Evolutionary conservation across 35 echinoderm and acorn worm genomes (phyloP), one percentile per base, ranked within the genome.

Genomic region (Amphiura filiformis): DNA sequence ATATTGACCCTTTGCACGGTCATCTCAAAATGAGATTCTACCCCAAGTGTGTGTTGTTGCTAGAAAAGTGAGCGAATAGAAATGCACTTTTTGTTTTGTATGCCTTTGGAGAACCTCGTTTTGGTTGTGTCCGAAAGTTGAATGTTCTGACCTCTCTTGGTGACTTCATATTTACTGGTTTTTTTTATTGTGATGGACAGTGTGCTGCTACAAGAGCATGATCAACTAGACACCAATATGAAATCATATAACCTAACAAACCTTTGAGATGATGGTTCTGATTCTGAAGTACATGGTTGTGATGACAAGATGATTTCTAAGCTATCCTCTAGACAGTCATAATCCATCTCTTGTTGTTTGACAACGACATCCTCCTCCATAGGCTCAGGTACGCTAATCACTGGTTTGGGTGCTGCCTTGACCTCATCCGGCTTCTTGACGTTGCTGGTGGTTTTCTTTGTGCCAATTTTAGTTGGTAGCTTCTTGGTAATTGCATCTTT

Each of bases 271-370:
- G 31, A 41, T 38, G 33, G 32, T 78, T 0, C 20, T 38, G 26
- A 42, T 39, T 15, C n/a, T n/a, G n/a, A n/a, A n/a, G n/a, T n/a
- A 22, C 36, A 22, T 9, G 36, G 36, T 81, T 33, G 0, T 13
- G 31, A 57, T 65, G 83, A 85, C 83, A 85, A 64, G 22, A 85
- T 37, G 1, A 85, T 64, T 40, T 85, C 83, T 5, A 85, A 37
- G 35, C 83, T 85, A 30, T 85, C 83, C 32, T 85, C 56, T 13
- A 37, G 31, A 36, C 31, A 39, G 1, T 83, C 52, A 33, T 26
- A 1, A 32, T 49, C 81, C 1, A 30, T 2, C 2, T 80, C 0
- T n/a, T n/a, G n/a, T 52, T 52, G 44, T 52, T 52, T 52, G 44
- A 52, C 44, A 11, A 11, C 20, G 20, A 20, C 7, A 11, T 11